A percentile compares a stretch with the other conserved stretches of the same genome.
Conservation (phyloP, 2,797 vertebrate species). For the Muraenolepis orangiensis region DNA sequence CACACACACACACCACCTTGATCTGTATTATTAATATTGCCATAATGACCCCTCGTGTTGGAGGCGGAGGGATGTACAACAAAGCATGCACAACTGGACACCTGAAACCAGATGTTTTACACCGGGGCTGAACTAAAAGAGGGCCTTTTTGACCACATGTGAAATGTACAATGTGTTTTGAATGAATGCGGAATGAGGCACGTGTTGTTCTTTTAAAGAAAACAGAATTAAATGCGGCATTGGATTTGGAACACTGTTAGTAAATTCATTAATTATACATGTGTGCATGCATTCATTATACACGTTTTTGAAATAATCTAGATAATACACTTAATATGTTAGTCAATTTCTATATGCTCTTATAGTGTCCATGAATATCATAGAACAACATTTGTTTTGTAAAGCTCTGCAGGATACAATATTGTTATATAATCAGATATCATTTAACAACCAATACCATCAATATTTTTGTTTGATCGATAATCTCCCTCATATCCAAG, state of each 20-base stretch:
- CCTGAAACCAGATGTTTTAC: slow-evolving; percentile 42
- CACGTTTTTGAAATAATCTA: no score
- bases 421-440: neutral
- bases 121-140: slow-evolving; percentile 32
- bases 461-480: neutral
- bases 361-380: neutral
- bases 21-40: slow-evolving; percentile 45
- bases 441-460: neutral
- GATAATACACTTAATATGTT: neutral
- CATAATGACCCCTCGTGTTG: slow-evolving; percentile 64
- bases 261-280: neutral
- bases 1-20: neutral
- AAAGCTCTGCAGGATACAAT: neutral
- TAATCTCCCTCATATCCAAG: neutral
- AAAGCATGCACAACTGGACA: slow-evolving; percentile 28
- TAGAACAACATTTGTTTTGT: neutral
- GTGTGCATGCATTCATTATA: no score
- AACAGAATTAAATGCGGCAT: neutral
- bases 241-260: neutral
- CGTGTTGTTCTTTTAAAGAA: neutral
- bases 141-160: neutral
- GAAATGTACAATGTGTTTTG: neutral
- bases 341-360: neutral
- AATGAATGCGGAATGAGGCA: neutral
- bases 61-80: slow-evolving; percentile 49